Evolutionary conservation across 2,888 invertebrate genomes (phyloP), one percentile per base, ranked within the genome.

Genomic region (Parapristionchus giblindavisi): DNA sequence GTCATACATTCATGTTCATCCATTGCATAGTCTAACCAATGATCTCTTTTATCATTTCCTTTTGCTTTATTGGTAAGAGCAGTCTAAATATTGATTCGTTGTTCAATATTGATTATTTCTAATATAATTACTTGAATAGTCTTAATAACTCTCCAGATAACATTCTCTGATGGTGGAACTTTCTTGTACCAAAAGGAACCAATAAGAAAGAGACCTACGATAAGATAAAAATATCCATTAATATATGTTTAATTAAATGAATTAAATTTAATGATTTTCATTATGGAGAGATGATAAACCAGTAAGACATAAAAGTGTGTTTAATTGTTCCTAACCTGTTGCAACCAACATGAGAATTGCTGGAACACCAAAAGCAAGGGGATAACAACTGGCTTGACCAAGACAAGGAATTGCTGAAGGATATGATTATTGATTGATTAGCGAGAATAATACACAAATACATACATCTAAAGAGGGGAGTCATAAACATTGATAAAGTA

Each of bases 341-440:
- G 96, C 93, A 5, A 93, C 77, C 29, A 94, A 88, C 95, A 96
- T 96, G 0, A 96, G 91, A 66, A 92, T 84, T 0, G 94, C 94
- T 0, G 96, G 96, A 2, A 96, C 92, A 0, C 94, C 94, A 88
- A 96, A 96, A 0, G 96, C 95, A 78, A 93, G 88, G 0, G 93
- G 93, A 89, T 92, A 96, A 86, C 94, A 96, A 79, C 92, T 92
- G 75, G 90, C 91, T 51, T 92, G 75, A 21, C 84, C 84, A 27
- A 84, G 68, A 66, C 85, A 85, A 2, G 80, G 81, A 51, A 77
- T 61, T 1, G 81, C 81, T 81, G 60, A 36, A 17, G 58, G 51
- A 24, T 24, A 58, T 29, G 8, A 27, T n/a, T n/a, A n/a, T 40
- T 32, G 14, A n/a, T 29, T 40, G 29, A 27, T 52, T 48, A 27